Evolutionary conservation across 2,888 invertebrate genomes (phyloP).

Genomic region (Diarsia brunnea): DNA sequence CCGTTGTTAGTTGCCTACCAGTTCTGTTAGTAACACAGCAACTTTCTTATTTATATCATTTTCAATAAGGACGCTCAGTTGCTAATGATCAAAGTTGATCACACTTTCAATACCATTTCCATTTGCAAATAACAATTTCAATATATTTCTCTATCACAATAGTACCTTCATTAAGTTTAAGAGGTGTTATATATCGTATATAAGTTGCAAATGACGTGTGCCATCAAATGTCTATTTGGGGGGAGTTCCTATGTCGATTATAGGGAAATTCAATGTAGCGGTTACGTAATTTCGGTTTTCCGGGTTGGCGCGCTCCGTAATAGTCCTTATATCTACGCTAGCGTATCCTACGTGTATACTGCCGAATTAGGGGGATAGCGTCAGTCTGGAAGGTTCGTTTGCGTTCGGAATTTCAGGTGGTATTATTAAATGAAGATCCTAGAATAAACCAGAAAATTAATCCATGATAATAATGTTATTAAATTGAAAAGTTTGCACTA

Average conservation of each 20-base stretch:
- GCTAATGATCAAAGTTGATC: constrained; percentile 26
- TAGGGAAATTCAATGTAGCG: constrained; percentile 88
- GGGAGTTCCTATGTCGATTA: constrained; percentile 75
- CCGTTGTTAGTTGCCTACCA: background rate
- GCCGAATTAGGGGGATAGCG: constrained; percentile 30
- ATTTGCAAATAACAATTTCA: constrained; percentile 20
- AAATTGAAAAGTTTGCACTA: background rate
- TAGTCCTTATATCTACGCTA: constrained; percentile 71
- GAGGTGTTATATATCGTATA: constrained; percentile 39
- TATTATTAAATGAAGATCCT: background rate
- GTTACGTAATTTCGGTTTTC: constrained; percentile 88
- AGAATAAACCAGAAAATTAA: background rate
- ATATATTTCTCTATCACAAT: constrained; percentile 19
- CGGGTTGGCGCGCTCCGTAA: constrained; percentile 84
- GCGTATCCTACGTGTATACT: constrained; percentile 40
- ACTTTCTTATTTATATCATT: constrained; percentile 2
- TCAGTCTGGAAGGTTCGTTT: constrained; percentile 16
- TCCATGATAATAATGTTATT: background rate
- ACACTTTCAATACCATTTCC: constrained; percentile 13
- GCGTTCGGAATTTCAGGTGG: constrained; percentile 1
- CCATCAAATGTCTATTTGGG: constrained; percentile 49
- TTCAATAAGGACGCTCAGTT: constrained; percentile 13
- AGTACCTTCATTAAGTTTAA: constrained; percentile 27
- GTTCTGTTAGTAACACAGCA: background rate
- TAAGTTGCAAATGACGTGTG: constrained; percentile 46